Conservation (phyloP, 2,888 invertebrate species). For the Bimastos eiseni region DNA sequence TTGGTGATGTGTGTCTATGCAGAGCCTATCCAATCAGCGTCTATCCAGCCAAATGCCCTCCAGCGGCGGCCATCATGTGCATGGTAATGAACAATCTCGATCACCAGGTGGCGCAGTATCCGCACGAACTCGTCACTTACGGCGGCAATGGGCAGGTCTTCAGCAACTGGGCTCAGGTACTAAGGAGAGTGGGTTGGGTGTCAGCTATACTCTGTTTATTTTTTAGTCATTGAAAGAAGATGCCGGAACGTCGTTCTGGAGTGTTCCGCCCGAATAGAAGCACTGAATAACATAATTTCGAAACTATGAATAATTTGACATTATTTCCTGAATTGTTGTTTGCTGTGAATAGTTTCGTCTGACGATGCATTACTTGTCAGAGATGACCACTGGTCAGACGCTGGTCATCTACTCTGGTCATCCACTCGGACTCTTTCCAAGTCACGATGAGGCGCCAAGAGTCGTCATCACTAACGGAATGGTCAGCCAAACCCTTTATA, state of each 20-base stretch:
- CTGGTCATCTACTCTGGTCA: constrained; percentile 70
- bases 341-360: constrained; percentile 66
- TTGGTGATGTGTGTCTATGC: background rate
- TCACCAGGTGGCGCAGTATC: constrained; percentile 68
- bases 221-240: too few species aligned
- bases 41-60: constrained; percentile 63
- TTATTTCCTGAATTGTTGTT: background rate
- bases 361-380: constrained; percentile 66
- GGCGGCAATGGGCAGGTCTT: constrained; percentile 72
- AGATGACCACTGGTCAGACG: constrained; percentile 67
- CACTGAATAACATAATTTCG: too few species aligned
- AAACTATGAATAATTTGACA: too few species aligned
- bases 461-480: constrained; percentile 70
- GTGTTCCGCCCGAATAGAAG: too few species aligned
- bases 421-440: constrained; percentile 69
- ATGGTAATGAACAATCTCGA: constrained; percentile 72
- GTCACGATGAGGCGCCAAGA: constrained; percentile 63
- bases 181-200: background rate
- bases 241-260: too few species aligned
- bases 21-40: constrained; percentile 66
- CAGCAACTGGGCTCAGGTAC: constrained; percentile 69
- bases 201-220: too few species aligned
- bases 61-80: constrained; percentile 68
- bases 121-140: constrained; percentile 69
- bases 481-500: constrained; percentile 60